Evolutionary conservation across 2,888 invertebrate species (phyloP), one percentile per base, ranked within the genome.

Genomic region (Trissoscelio sp.): DNA sequence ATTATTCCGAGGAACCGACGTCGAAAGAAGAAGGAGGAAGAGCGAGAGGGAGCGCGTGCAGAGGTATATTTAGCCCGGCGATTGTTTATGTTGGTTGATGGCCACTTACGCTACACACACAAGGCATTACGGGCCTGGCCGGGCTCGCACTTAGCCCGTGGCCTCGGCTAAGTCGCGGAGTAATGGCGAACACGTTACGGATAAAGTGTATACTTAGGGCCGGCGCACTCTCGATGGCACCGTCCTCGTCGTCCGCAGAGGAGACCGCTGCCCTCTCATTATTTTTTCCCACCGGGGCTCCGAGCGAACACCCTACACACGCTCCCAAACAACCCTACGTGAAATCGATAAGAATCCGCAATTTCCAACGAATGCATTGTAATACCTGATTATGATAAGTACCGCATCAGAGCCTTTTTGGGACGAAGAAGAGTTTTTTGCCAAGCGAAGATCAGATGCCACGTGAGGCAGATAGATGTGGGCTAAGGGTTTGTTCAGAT

Each of bases 21-120:
- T 51, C 57, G 39, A 64, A 78, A 73, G 66, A 77, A 79, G 51
- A 72, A 82, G 82, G 75, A 81, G 74, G 83, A 77, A 81, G 83
- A 82, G 81, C 11, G 39, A 69, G 64, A 42, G 14, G 79, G 84
- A 80, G 85, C 87, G 86, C 86, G 85, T 85, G 86, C 87, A 87
- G 89, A 86, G 90, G 85, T 91, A 91, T 91, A 91, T 90, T 91
- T 91, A 91, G 87, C 84, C 86, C 82, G 88, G 88, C 90, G 91
- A 91, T 91, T 91, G 91, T 91, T 91, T 91, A 91, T 91, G 91
- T 91, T 91, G 91, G 90, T 90, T 91, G 90, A 91, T 91, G 90
- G 91, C 91, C 91, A 91, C 91, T 91, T 91, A 91, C 87, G 88
- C 85, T 89, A 89, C 89, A 89, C 89, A 89, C 90, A 89, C 89